Conservation (phyloP, 2,888 invertebrate genomes). For the Schizotus pectinicornis region DNA sequence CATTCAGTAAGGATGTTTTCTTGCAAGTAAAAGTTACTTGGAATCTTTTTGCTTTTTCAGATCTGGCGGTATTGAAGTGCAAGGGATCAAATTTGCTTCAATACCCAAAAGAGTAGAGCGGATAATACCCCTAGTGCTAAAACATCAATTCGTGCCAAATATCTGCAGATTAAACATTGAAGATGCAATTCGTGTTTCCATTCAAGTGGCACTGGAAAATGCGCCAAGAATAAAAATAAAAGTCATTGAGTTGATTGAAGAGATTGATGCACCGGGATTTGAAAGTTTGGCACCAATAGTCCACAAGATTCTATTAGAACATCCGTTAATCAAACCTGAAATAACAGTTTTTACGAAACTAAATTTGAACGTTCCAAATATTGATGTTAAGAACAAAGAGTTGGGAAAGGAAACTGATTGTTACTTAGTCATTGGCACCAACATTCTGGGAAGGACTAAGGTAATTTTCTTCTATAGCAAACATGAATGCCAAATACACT, state of each 20-base stretch:
- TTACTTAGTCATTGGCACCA: conserved; percentile 46
- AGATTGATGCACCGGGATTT: too few relatives aligned
- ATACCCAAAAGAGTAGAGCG: conserved; percentile 73
- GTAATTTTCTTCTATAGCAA: too few relatives aligned
- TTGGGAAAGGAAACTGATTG: conserved; percentile 52
- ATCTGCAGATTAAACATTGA: conserved; percentile 35
- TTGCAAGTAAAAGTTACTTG: too few relatives aligned
- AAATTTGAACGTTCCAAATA: too few relatives aligned
- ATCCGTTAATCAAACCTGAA: too few relatives aligned
- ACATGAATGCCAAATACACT: too few relatives aligned
- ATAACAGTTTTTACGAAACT: too few relatives aligned
- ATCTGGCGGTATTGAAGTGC: conserved; percentile 78
- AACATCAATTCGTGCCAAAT: conserved; percentile 75
- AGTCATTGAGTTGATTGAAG: too few relatives aligned
- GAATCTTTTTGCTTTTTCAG: too few relatives aligned
- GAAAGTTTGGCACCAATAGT: too few relatives aligned
- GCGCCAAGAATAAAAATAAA: background rate
- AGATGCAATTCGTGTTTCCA: conserved; percentile 63
- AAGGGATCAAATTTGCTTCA: conserved; percentile 77
- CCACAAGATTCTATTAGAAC: too few relatives aligned
- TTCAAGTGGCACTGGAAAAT: conserved; percentile 63
- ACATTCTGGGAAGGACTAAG: conserved; percentile 59
- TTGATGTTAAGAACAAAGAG: conserved; percentile 66
- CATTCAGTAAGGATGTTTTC: conserved; percentile 27
- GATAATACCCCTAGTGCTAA: conserved; percentile 77